phyloP scores from a whole-genome alignment of 1,140 invertebrate genomes.

The Chironomus striatipennis region DNA sequence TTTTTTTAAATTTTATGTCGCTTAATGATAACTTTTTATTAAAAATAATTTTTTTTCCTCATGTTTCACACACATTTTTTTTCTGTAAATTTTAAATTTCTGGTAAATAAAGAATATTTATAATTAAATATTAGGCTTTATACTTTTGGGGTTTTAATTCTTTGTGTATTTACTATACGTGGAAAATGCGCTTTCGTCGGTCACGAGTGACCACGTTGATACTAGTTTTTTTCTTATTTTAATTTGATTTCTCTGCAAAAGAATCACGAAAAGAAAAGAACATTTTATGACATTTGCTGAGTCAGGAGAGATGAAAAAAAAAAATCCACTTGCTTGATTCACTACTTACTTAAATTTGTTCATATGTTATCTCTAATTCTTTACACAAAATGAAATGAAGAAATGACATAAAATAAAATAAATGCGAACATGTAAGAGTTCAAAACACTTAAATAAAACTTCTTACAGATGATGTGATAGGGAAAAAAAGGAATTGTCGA shows the following conservation, averaged over 20 bases:
- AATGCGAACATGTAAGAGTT: neutral
- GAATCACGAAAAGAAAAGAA: neutral
- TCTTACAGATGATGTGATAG: no score
- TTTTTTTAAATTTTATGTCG: no score
- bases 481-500: neutral
- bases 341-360: neutral
- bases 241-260: neutral
- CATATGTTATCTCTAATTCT: constrained; percentile 7
- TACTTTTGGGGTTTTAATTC: no score
- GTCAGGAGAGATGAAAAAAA: neutral
- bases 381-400: neutral
- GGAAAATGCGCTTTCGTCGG: no score
- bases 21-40: no score
- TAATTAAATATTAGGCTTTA: no score
- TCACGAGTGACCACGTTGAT: no score
- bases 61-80: no score
- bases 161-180: no score
- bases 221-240: neutral
- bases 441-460: no score
- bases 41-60: no score
- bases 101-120: no score
- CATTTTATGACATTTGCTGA: constrained; percentile 3
- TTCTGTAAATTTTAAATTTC: neutral
- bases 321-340: neutral
- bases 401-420: constrained; percentile 11